Evolutionary conservation across 2,888 invertebrate genomes (phyloP), one percentile per base, ranked within the genome.

Genomic region (Agrochola lychnidis): DNA sequence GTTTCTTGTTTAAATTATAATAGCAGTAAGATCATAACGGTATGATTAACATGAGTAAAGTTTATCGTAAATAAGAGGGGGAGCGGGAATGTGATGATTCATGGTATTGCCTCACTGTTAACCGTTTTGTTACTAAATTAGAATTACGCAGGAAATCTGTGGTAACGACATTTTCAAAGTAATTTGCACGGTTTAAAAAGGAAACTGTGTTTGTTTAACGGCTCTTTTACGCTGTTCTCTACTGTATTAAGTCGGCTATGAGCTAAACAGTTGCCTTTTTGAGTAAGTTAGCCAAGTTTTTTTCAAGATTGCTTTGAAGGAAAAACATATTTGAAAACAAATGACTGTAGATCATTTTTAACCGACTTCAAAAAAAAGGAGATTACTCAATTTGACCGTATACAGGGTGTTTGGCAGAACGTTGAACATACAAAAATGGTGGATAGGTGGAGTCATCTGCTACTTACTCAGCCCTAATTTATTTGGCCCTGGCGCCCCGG

Each of bases 1-100:
- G 90, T 91, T 92, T 89, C 82, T 84, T 89, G 83, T 83, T 88
- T 83, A 89, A 90, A 90, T 90, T 89, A 87, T 88, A 89, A 88
- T 88, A 81, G 86, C 85, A 84, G 82, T 85, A 62, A 88, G 88
- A 90, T 92, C 87, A 90, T 89, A 87, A 89, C 89, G 78, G 79
- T 81, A 84, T 88, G 87, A 89, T 90, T 87, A 87, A 84, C 87
- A 82, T 87, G 85, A 79, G 76, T 81, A 73, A 85, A 83, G 79
- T 87, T 86, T 81, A 85, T 81, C 76, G 81, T 89, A 83, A 89
- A 88, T 89, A 88, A 76, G 73, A 70, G 79, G 79, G 57, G 73
- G 73, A 66, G 59, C 36, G 48, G 77, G 70, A 77, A 76, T 78
- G 75, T 80, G 77, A 86, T 89, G 84, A 88, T 88, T 88, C 79